Evolutionary conservation across 92 coral and sea anemone species (phyloP), one percentile per base, ranked within the genome.

Genomic region (Plumapathes pennacea): DNA sequence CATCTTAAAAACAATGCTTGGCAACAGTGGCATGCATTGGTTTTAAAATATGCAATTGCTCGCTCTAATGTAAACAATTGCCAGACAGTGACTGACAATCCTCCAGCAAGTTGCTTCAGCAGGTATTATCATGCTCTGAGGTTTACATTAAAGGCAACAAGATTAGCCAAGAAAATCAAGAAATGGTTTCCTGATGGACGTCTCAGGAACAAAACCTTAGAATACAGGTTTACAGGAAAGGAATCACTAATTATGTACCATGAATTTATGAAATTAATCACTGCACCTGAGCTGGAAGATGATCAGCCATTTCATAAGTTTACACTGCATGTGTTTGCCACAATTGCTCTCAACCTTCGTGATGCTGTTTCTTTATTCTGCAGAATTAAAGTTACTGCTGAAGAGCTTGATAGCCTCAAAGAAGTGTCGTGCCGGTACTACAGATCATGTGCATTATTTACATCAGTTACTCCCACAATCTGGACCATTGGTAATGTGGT

Each of bases 121-220:
- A 13, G 25, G 66, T 69, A 77, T 38, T 77, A 68, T 41, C 45
- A 78, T 23, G 69, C 73, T n/a, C 38, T 78, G 40, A 59, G 54
- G 34, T 70, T 32, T 78, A 59, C 43, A 11, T 25, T 78, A 7
- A 69, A 54, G 55, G 72, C 73, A 60, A 62, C 60, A 61, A 44
- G 73, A 40, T 73, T 78, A 6, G 79, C 85, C 43, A 78, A 78
- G 43, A 78, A 78, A 41, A 78, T 70, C 34, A 69, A 65, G 22
- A 69, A 70, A 55, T 78, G 85, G 85, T 69, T 78, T 34, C 62
- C 45, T 34, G 79, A 70, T 55, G 79, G 78, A 24, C 72, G 64
- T 37, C 10, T 68, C 15, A 50, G 62, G 8, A 78, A 69, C 62
- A 66, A 57, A 23, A 46, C 34, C 36, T 48, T 70, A 60, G 64